These are phyloP conservation scores for Scomber scombrus DNA, from an alignment of 2,113 vertebrate species.

Conservation along the genomic window DNA sequence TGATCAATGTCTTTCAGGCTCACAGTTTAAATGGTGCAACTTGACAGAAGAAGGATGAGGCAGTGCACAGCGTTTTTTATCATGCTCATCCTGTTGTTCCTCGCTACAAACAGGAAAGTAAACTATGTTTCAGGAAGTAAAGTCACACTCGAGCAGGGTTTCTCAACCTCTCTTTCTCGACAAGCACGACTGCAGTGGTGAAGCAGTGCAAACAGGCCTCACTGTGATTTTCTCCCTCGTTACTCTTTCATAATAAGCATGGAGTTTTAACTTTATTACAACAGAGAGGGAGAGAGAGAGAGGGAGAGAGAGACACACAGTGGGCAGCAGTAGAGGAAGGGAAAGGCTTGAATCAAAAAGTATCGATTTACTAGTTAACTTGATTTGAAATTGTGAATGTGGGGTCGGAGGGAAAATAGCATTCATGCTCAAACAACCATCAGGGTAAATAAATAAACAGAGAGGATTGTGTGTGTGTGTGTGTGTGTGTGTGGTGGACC, in stretches of 20 bases:
- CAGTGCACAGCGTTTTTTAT: background rate
- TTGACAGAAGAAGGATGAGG: conserved; percentile 12
- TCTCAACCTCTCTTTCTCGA: conserved; percentile 31
- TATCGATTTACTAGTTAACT: background rate
- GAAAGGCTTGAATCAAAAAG: background rate
- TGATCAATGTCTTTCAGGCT: background rate
- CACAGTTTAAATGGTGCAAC: background rate
- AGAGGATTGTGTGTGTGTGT: background rate
- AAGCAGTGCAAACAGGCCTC: background rate
- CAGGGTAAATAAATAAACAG: conserved; percentile 12
- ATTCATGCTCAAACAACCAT: background rate
- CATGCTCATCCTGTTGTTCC: conserved; percentile 55
- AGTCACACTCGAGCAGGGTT: conserved; percentile 44
- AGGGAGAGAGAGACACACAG: too few relatives aligned
- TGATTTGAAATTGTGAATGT: too few relatives aligned
- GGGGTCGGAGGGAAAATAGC: background rate
- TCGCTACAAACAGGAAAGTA: conserved; percentile 65
- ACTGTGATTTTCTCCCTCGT: background rate
- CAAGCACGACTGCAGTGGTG: background rate
- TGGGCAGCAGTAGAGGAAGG: background rate
- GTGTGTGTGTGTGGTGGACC: background rate
- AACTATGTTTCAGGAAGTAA: conserved; percentile 72
- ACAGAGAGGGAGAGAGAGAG: too few relatives aligned
- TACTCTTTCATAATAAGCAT: background rate
- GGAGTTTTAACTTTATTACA: background rate